Percentiles rank a stretch among this genome's conserved stretches.
Conservation (phyloP, 2,888 invertebrate species). For the Ophion ventricosus region DNA sequence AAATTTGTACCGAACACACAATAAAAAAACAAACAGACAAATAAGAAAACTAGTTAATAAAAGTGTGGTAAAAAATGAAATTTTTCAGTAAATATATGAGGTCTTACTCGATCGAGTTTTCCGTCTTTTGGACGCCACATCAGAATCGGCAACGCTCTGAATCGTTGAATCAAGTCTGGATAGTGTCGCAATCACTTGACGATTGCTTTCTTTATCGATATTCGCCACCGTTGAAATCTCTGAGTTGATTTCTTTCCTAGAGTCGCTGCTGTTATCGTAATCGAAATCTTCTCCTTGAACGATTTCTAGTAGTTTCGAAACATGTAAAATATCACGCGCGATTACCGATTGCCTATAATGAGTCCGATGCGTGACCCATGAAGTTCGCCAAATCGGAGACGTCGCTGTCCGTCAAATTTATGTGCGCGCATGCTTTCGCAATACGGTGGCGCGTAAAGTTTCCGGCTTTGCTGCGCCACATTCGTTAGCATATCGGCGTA, state of each 20-base stretch:
- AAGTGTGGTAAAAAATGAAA: not conserved
- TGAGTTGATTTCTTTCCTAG: not conserved
- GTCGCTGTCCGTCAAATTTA: slow-evolving; percentile 46
- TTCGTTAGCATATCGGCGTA: slow-evolving; percentile 51
- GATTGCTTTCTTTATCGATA: not conserved
- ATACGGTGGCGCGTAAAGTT: slow-evolving; percentile 58
- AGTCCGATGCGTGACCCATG: slow-evolving; percentile 51
- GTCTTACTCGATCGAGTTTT: slow-evolving; percentile 6
- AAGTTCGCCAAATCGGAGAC: slow-evolving; percentile 59
- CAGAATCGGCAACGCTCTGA: not conserved
- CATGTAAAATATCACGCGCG: slow-evolving; percentile 64
- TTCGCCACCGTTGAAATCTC: not conserved
- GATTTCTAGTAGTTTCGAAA: slow-evolving; percentile 67
- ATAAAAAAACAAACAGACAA: too few relatives aligned
- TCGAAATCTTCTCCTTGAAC: slow-evolving; percentile 58
- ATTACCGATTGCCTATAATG: slow-evolving; percentile 59
- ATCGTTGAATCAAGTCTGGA: not conserved
- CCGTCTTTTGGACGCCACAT: not conserved
- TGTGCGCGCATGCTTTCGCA: slow-evolving; percentile 63
- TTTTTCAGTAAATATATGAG: not conserved
- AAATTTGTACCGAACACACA: too few relatives aligned
- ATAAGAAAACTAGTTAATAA: too few relatives aligned
- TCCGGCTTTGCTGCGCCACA: slow-evolving; percentile 60
- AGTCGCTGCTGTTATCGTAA: not conserved
- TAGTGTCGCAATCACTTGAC: not conserved